phyloP scores from a whole-genome alignment of 2,113 vertebrate species.

The Dicrurus megarhynchus region DNA sequence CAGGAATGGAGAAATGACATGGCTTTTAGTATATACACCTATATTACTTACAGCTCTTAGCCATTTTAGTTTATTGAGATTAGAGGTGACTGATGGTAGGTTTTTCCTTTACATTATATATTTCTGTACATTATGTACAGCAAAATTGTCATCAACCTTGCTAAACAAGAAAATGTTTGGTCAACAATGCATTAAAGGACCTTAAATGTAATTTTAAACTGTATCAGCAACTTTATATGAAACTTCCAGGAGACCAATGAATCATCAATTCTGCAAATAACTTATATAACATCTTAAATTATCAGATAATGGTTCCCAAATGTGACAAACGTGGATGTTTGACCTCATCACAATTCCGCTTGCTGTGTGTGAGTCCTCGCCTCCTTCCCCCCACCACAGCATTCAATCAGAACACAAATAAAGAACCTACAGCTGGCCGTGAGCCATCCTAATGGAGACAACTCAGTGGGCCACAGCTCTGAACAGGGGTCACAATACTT shows the following conservation, averaged over 20 bases:
- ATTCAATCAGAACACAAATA: not conserved
- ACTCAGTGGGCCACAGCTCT: not conserved
- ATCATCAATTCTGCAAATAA: not conserved
- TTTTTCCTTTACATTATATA: not conserved
- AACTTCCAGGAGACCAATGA: not conserved
- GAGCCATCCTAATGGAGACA: not conserved
- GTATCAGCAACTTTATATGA: not conserved
- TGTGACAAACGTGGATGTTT: not conserved
- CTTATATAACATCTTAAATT: not conserved
- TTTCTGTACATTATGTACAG: not conserved
- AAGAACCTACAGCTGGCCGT: not conserved
- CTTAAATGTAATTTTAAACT: not conserved
- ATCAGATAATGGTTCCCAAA: not conserved
- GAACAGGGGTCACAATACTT: rapidly evolving
- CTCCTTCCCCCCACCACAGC: not conserved
- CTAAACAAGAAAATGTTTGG: not conserved
- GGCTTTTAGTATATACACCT: not conserved
- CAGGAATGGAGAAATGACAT: not conserved
- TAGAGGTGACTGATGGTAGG: not conserved
- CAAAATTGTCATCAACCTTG: not conserved
- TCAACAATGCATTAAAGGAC: not conserved
- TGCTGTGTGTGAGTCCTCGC: not conserved
- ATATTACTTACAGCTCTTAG: not conserved
- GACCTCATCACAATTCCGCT: not conserved
- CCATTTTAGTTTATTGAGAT: not conserved